Base-by-base conservation (phyloP, 1,140 invertebrate genomes). In the Pantala flavescens region DNA sequence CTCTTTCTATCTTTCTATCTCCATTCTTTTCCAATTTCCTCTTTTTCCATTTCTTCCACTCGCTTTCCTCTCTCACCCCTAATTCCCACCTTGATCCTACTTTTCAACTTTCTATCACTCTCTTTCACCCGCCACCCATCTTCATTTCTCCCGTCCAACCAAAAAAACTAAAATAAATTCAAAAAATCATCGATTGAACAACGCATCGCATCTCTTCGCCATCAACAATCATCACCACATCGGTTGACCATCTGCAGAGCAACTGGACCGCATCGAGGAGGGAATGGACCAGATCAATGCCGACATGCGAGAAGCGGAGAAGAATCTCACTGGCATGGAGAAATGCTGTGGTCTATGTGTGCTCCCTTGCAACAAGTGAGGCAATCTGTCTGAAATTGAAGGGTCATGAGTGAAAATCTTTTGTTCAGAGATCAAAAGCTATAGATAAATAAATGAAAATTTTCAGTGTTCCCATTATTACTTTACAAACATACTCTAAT, bases 231-330 rank as follows among this genome's bases (percentile, higher is more conserved):
- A 36, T 36, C 28, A 9, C 28, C 9, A 9, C 28, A 36, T 36
- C 28, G 3, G 28, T 9, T 36, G 28, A 36, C 28, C 24, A 42
- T 55, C 42, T 83, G 82, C 86, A 98, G 97, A 99, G 84, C 97
- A 99, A 94, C 86, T 99, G 88, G 97, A 99, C 85, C 91, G 97
- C 80, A 97, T 99, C 81, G 97, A 99, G 87, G 97, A 98, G 86
- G 98, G 97, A 28, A 98, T 99, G 95, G 97, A 99, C 84, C 95
- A 98, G 82, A 99, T 99, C 84, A 99, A 99, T 84, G 91, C 94
- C 71, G 98, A 99, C 82, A 99, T 99, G 97, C 91, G 90, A 79
- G 97, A 99, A 84, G 98, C 98, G 11, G 98, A 99, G 85, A 98
- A 99, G 83, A 98, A 99, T 87, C 87, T 99, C 75, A 98, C 96